A percentile compares a stretch with the other conserved stretches of the same genome.
Conservation (phyloP, 2,113 vertebrate species). For the Carassius gibelio region DNA sequence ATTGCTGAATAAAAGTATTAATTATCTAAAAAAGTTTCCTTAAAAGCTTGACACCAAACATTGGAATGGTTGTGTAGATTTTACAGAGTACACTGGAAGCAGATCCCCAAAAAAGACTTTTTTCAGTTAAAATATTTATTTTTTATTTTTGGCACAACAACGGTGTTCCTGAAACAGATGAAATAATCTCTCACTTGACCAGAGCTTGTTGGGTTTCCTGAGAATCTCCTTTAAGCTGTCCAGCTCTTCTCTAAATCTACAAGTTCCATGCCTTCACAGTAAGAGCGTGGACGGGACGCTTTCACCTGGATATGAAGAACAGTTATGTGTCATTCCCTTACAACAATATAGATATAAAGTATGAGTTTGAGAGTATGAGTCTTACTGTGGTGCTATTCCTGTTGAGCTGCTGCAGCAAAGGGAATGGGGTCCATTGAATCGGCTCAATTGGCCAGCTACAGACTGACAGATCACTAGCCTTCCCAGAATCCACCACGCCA, state of each 20-base stretch:
- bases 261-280: conserved; percentile 85
- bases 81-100: background rate
- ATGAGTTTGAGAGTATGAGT: background rate
- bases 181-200: background rate
- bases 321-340: background rate
- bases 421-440: conserved; percentile 84
- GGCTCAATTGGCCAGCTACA: conserved; percentile 89
- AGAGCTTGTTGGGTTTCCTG: background rate
- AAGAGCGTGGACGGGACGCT: conserved; percentile 73
- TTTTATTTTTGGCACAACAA: background rate
- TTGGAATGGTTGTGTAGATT: background rate
- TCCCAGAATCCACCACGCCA: conserved; percentile 84
- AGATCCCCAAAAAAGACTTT: background rate
- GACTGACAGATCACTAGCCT: conserved; percentile 86
- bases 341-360: background rate
- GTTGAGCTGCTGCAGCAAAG: conserved; percentile 79
- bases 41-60: no score
- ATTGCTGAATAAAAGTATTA: background rate
- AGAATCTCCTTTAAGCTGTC: conserved; percentile 77
- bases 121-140: background rate
- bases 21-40: background rate
- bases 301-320: conserved; percentile 65
- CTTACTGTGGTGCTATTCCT: conserved; percentile 56
- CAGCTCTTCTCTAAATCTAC: conserved; percentile 82
- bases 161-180: background rate